These are phyloP conservation scores for Metopia argyrocephala DNA, from an alignment of 2,888 invertebrate genomes.

Conservation along the genomic window DNA sequence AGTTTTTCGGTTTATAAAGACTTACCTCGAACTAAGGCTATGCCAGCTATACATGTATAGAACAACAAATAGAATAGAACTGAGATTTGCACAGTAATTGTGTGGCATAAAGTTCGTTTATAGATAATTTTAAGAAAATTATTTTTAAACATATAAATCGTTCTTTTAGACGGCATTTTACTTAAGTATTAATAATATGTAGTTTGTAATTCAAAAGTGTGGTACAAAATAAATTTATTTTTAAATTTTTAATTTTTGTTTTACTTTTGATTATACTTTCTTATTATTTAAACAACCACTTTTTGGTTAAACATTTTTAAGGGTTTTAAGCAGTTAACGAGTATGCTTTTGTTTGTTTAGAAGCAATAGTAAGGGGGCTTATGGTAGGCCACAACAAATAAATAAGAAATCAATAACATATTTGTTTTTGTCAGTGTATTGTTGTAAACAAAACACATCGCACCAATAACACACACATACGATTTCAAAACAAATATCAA, in stretches of 20 bases:
- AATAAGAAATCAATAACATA: constrained; percentile 6
- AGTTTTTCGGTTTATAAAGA: background rate
- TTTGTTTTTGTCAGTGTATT: background rate
- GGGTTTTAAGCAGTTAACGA: background rate
- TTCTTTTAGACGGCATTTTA: background rate
- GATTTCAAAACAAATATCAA: background rate
- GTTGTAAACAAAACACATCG: constrained; percentile 10
- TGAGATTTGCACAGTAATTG: constrained; percentile 18
- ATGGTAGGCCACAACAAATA: background rate
- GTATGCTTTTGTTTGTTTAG: background rate
- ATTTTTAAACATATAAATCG: constrained; percentile 6
- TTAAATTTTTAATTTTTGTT: background rate
- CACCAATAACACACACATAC: background rate
- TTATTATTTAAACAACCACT: background rate
- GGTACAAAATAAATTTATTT: no score
- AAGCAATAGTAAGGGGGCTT: background rate
- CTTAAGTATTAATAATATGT: background rate
- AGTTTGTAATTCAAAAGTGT: no score
- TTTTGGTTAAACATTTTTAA: background rate
- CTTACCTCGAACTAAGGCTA: constrained; percentile 28
- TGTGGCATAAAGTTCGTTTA: constrained; percentile 27
- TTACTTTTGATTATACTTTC: background rate
- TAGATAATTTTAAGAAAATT: constrained; percentile 20
- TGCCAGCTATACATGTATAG: constrained; percentile 8
- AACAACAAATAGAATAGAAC: constrained; percentile 30